Evolutionary conservation across 2,888 invertebrate genomes (phyloP), one percentile per base, ranked within the genome.

Genomic region (Cryptophagus acutangulus): DNA sequence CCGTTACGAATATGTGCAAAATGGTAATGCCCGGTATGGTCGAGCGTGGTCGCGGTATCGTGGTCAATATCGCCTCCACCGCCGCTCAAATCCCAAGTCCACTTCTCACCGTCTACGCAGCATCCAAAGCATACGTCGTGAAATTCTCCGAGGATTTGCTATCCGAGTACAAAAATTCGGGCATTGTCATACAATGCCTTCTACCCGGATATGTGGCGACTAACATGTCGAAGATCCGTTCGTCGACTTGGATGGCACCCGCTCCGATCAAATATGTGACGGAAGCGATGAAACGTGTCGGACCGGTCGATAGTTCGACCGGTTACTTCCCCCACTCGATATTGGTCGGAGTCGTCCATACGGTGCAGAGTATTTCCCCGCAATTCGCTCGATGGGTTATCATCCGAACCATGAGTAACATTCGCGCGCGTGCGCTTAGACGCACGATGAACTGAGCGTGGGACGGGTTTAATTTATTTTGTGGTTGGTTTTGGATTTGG

Each of bases 151-250:
- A 79, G 35, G 87, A 89, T 55, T 69, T 91, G 16, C 77, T 80
- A 4, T 78, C 81, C 39, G 90, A 91, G 61, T 90, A 87, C 58
- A 70, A 74, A 12, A 77, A 78, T 25, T 71, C 76, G 28, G 88
- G 88, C 1, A 80, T 91, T 15, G 76, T 81, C 2, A 73, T 91
- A 3, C 92, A 94, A 71, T 83, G 86, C 61, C 74, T 94, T 0
- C 71, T 84, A 41, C 94, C 94, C 0, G 92, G 89, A 1, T 89
- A 86, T 54, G 93, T 95, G 1, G 88, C 89, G 14, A 91, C 93
- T 0, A 93, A 93, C 61, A 89, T 92, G 87, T 83, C 87, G 6
- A 87, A 87, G 57, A 84, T 92, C 42, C 75, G 78, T n/a, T 74
- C 74, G 25, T 74, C 83, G 17, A 79, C 82, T 0, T 74, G 82